These are phyloP conservation scores for Drosophila mayri DNA, from an alignment of 1,140 invertebrate genomes.

Conservation along the genomic window DNA sequence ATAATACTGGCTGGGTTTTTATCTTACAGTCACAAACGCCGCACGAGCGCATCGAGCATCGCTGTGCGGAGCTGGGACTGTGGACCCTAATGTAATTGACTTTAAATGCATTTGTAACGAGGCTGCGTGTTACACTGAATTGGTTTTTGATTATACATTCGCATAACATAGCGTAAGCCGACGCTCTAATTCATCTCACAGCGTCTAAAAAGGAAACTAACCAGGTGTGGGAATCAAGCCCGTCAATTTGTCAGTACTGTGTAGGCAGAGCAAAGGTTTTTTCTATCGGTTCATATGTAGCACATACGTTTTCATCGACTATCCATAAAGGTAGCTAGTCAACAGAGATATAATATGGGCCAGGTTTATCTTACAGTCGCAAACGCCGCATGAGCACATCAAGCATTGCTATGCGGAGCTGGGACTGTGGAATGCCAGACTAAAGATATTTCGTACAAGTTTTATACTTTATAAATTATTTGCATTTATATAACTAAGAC, in stretches of 20 bases:
- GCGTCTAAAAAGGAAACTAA: slow-evolving; percentile 2
- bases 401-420: no score
- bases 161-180: slow-evolving; percentile 71
- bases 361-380: no score
- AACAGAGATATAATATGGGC: slow-evolving; percentile 76
- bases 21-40: slow-evolving; percentile 81
- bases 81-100: not conserved
- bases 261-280: not conserved
- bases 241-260: slow-evolving; percentile 70
- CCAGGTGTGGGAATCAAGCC: slow-evolving; percentile 43
- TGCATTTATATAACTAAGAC: no score
- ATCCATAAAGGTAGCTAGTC: slow-evolving; percentile 19
- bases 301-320: slow-evolving; percentile 76
- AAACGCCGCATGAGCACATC: no score
- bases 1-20: slow-evolving; percentile 70
- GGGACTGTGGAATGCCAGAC: no score
- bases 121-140: slow-evolving; percentile 80
- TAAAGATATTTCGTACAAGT: no score
- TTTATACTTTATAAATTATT: no score
- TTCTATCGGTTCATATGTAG: slow-evolving; percentile 29
- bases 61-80: slow-evolving; percentile 83
- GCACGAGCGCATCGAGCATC: slow-evolving; percentile 70
- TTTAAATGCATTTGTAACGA: slow-evolving; percentile 59
- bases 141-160: slow-evolving; percentile 52
- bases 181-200: slow-evolving; percentile 10